Percentiles rank a stretch among this genome's conserved stretches.
phyloP scores from a whole-genome alignment of 37 sponge, comb jelly and placozoan genomes.

The Hormiphora californensis region DNA sequence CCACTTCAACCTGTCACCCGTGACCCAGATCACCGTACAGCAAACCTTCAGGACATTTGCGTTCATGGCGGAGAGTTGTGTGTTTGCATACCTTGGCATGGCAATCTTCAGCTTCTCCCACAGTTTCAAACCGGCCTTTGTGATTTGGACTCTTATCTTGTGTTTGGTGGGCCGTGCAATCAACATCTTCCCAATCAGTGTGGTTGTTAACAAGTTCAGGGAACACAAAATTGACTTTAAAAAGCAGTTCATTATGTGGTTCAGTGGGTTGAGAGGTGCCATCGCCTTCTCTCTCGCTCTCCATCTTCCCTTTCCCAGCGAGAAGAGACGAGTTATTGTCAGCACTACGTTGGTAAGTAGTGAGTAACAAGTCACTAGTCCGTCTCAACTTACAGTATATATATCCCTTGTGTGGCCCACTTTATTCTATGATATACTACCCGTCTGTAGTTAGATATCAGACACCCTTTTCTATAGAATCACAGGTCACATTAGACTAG shows the following conservation, averaged over 20 bases:
- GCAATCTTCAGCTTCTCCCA: conserved; percentile 24
- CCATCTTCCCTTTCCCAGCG: conserved; percentile 61
- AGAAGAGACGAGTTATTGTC: conserved; percentile 57
- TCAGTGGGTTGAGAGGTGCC: conserved; percentile 86
- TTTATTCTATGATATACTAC: no score
- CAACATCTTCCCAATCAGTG: conserved; percentile 84
- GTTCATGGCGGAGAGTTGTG: conserved; percentile 74
- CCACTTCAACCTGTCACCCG: conserved; percentile 85
- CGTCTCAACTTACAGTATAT: no score
- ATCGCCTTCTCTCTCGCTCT: conserved; percentile 87
- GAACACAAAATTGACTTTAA: conserved; percentile 64
- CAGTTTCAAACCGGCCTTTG: conserved; percentile 54
- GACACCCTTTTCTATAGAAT: no score
- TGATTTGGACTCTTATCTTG: conserved; percentile 78
- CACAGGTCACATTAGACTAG: no score
- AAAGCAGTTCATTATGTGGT: conserved; percentile 94
- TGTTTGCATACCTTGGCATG: conserved; percentile 18
- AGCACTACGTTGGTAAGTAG: conserved; percentile 70
- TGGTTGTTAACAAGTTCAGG: conserved; percentile 70
- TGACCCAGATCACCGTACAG: conserved; percentile 84
- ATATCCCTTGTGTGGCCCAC: no score
- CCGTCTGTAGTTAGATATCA: no score
- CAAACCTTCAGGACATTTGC: conserved; percentile 76
- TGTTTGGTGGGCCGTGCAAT: conserved; percentile 73
- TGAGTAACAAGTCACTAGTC: no score